Conservation (phyloP, 2,797 vertebrate genomes). For the Pempheris klunzingeri region DNA sequence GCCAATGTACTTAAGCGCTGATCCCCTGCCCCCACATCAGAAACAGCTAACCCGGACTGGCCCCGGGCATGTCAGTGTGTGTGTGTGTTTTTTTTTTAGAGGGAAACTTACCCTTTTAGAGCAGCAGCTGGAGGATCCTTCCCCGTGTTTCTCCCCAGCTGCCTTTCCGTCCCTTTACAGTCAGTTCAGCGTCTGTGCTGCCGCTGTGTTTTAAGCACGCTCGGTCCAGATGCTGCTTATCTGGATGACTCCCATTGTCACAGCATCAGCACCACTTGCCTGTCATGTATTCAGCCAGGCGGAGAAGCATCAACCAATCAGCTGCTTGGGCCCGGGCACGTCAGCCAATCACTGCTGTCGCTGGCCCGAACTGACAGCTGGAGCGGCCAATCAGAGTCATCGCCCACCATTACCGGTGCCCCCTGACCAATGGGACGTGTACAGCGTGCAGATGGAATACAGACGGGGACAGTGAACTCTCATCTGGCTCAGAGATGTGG, state of each 20-base stretch:
- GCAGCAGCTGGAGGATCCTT: constrained; percentile 53
- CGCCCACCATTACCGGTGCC: not conserved
- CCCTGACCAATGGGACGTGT: constrained; percentile 63
- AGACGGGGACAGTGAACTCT: constrained; percentile 1
- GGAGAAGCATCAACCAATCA: constrained; percentile 64
- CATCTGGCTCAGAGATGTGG: constrained; percentile 35
- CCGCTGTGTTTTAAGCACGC: constrained; percentile 48
- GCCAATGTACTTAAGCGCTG: constrained; percentile 16
- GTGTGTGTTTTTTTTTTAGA: too few relatives aligned
- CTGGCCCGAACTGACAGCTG: not conserved
- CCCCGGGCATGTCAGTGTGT: constrained; percentile 37
- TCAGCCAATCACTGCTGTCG: constrained; percentile 49
- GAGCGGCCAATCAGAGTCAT: constrained; percentile 42
- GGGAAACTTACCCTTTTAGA: constrained; percentile 57
- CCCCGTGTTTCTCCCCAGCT: constrained; percentile 28
- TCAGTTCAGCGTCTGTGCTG: constrained; percentile 9
- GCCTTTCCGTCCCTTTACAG: constrained; percentile 16
- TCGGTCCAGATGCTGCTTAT: constrained; percentile 77
- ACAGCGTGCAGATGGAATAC: constrained; percentile 62
- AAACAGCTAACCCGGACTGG: constrained; percentile 24
- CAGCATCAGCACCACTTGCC: constrained; percentile 80
- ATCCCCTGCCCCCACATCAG: constrained; percentile 39
- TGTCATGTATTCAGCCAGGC: constrained; percentile 51
- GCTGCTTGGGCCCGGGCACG: not conserved
- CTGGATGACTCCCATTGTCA: constrained; percentile 79